Percentiles rank a stretch among this genome's conserved stretches.
phyloP scores from a whole-genome alignment of 2,888 invertebrate species.

The Cosmorhoe ocellata region DNA sequence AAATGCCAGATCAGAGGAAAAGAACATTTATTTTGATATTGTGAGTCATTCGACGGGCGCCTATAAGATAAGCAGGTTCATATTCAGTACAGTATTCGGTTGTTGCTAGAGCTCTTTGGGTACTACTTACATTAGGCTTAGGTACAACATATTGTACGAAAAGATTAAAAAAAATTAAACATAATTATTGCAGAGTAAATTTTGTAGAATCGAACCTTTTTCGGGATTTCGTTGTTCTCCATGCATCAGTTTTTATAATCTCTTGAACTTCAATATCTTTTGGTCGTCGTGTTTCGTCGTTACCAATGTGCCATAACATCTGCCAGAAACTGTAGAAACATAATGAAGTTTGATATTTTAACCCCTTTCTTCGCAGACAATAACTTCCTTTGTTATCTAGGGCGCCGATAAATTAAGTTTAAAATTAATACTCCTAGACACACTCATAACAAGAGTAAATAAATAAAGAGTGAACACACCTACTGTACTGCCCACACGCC shows the following conservation, averaged over 20 bases:
- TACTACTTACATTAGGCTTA: background rate
- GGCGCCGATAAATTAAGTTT: conserved; percentile 33
- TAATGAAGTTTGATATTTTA: conserved; percentile 37
- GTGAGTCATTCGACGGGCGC: conserved; percentile 55
- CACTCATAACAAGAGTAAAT: conserved; percentile 29
- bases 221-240: no score
- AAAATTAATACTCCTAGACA: conserved; percentile 32
- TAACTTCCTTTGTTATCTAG: conserved; percentile 47
- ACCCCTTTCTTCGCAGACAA: conserved; percentile 48
- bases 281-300: background rate
- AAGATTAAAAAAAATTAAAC: no score
- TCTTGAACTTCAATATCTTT: no score
- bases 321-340: conserved; percentile 3
- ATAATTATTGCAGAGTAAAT: no score
- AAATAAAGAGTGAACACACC: conserved; percentile 29
- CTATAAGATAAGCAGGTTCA: conserved; percentile 9
- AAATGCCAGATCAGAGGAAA: conserved; percentile 51
- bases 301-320: background rate
- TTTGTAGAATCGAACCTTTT: no score
- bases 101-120: conserved; percentile 3
- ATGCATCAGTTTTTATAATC: no score
- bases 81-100: conserved; percentile 4
- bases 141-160: no score
- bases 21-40: conserved; percentile 63
- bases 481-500: conserved; percentile 30